phyloP scores from a whole-genome alignment of 1,140 invertebrate genomes.

The Aphaenogaster ashmeadi region DNA sequence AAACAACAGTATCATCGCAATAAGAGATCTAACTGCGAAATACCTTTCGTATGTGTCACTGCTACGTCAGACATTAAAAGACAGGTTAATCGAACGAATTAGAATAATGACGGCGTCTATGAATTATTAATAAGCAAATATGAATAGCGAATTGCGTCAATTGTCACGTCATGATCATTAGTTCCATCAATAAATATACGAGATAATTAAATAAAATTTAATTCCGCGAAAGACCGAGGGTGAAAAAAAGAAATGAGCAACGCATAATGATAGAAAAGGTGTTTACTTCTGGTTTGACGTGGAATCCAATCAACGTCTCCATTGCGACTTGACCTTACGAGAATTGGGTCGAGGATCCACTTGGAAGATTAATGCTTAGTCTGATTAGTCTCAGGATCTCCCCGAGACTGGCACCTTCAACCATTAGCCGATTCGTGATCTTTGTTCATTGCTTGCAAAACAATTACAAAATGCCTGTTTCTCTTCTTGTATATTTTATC shows the following conservation, averaged over 20 bases:
- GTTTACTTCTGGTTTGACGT: slow-evolving; percentile 78
- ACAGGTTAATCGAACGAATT: slow-evolving; percentile 29
- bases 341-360: slow-evolving; percentile 85
- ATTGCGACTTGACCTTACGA: slow-evolving; percentile 82
- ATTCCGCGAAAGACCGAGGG: slow-evolving; percentile 6
- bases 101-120: slow-evolving; percentile 11
- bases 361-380: slow-evolving; percentile 85
- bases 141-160: neutral
- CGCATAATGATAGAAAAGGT: slow-evolving; percentile 68
- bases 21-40: neutral
- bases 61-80: neutral
- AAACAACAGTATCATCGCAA: slow-evolving; percentile 14
- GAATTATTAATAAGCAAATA: slow-evolving; percentile 40
- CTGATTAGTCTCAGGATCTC: slow-evolving; percentile 85
- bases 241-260: slow-evolving; percentile 15
- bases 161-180: slow-evolving; percentile 23
- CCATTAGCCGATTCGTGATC: slow-evolving; percentile 81
- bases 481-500: slow-evolving; percentile 64
- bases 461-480: slow-evolving; percentile 67
- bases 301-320: slow-evolving; percentile 85
- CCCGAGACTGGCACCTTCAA: slow-evolving; percentile 78
- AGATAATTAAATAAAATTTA: slow-evolving; percentile 63
- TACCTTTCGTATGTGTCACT: neutral
- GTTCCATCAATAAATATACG: slow-evolving; percentile 29
- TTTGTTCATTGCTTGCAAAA: slow-evolving; percentile 73